Conservation (phyloP, 2,888 invertebrate species). For the Nasonia oneida region DNA sequence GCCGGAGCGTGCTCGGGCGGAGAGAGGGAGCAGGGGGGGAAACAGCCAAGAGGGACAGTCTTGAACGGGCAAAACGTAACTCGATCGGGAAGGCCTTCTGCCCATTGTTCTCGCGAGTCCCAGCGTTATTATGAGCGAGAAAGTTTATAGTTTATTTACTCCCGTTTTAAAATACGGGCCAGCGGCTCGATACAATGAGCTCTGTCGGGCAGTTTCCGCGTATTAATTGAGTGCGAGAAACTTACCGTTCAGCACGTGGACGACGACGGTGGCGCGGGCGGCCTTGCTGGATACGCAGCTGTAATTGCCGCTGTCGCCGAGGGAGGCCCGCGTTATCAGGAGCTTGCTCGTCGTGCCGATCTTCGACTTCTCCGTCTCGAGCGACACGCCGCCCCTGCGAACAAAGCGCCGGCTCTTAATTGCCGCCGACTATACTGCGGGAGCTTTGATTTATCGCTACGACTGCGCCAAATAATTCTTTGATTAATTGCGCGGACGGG, state of each 20-base stretch:
- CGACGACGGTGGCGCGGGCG: conserved; percentile 76
- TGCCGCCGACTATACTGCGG: background rate
- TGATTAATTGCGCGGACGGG: conserved; percentile 52
- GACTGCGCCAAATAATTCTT: conserved; percentile 47
- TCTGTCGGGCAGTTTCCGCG: no score
- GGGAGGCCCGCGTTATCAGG: conserved; percentile 90
- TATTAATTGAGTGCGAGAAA: background rate
- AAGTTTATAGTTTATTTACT: no score
- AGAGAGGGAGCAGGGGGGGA: background rate
- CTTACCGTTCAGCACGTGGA: conserved; percentile 76
- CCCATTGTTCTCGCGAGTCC: no score
- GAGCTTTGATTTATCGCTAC: conserved; percentile 42
- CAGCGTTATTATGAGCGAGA: no score
- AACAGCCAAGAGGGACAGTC: no score
- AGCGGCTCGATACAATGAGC: no score
- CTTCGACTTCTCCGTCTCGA: conserved; percentile 90
- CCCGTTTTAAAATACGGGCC: no score
- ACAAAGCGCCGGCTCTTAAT: conserved; percentile 31
- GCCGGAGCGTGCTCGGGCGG: background rate
- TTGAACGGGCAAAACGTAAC: no score
- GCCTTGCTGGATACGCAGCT: conserved; percentile 93
- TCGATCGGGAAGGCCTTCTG: no score
- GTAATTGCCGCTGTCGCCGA: conserved; percentile 92
- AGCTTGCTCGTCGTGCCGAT: conserved; percentile 90
- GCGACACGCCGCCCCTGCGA: conserved; percentile 89